Evolutionary conservation across 2,113 vertebrate genomes (phyloP), one percentile per base, ranked within the genome.

Genomic region (Ameiurus melas): DNA sequence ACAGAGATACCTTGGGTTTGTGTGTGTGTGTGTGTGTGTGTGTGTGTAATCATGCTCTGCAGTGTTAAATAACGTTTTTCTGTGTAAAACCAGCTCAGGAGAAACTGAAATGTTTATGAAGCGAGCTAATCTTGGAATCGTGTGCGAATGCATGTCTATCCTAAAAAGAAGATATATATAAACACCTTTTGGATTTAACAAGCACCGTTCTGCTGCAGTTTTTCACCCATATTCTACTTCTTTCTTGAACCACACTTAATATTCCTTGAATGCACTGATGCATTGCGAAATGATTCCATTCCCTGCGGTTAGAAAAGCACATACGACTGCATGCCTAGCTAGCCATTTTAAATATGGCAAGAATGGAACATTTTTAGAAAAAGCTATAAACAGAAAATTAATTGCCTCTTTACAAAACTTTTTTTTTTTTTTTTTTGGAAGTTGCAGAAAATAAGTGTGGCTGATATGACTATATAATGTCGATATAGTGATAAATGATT

Each of bases 71-170:
- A 64, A 53, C 17, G 19, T 60, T 13, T 60, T 36, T 27, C 57
- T 12, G 27, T 87, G 4, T 53, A 86, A 68, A 81, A 57, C 90
- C 90, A 73, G 85, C 79, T 83, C 27, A 85, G 90, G 91, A 80
- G 60, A 89, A 91, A 81, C 84, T 92, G 71, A 94, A 93, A 94
- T 92, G 94, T 95, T 92, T 89, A 94, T 94, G 89, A 90, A 84
- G 82, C n/a, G 10, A 84, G 80, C 89, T 93, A 92, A 92, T 92
- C 90, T 91, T 89, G 77, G 57, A 83, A 78, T 83, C 7, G 13
- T 81, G 47, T 89, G 60, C 75, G 60, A 90, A 79, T 75, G 85
- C 75, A 75, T 53, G 51, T 58, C 75, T 83, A 87, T 84, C 66
- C 80, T 78, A 88, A 39, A 20, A 89, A 84, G 3, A 13, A 58